Evolutionary conservation across 2,888 invertebrate species (phyloP), one percentile per base, ranked within the genome.

Genomic region (Stramonita haemastoma): DNA sequence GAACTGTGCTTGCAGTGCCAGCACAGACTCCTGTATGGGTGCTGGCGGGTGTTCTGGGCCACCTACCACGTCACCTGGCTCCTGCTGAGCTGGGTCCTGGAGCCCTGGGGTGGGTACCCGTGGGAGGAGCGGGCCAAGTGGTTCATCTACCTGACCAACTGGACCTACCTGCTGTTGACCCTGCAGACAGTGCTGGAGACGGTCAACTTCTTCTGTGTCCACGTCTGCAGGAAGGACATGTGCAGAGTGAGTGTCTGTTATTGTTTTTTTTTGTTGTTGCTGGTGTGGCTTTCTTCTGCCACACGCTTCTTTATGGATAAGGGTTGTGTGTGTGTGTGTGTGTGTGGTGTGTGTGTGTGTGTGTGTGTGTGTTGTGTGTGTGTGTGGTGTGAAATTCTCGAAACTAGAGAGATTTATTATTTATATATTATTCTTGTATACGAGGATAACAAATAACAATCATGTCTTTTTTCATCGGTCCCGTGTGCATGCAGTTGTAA

Each of bases 121-220:
- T 86, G 88, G 36, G 32, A 66, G 4, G 92, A 91, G 56, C 81
- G 91, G 6, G 88, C 87, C 8, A 91, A 92, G 77, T 93, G 93
- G 93, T 91, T 92, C 90, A 91, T 92, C 88, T 93, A 92, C 89
- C 90, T 92, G 79, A 93, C 92, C 88, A 91, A 92, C 90, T 92
- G 91, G 91, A 90, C 90, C 29, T 92, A 90, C 81, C 86, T 92
- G 81, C 85, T 91, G 34, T 88, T 92, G 32, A 89, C 91, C 0
- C 15, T 90, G 77, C n/a, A 85, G 73, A 85, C 89, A 8, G 89
- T 85, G 70, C 15, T 85, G 66, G 89, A 89, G 84, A 85, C 85
- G n/a, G 36, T 85, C 85, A 89, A 29, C 56, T 85, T 73, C 73
- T 56, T 89, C 73, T 85, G 60, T 22, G 89, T 89, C n/a, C 89